phyloP scores from a whole-genome alignment of 2,113 vertebrate species.

The Myrmophylax atrothorax region DNA sequence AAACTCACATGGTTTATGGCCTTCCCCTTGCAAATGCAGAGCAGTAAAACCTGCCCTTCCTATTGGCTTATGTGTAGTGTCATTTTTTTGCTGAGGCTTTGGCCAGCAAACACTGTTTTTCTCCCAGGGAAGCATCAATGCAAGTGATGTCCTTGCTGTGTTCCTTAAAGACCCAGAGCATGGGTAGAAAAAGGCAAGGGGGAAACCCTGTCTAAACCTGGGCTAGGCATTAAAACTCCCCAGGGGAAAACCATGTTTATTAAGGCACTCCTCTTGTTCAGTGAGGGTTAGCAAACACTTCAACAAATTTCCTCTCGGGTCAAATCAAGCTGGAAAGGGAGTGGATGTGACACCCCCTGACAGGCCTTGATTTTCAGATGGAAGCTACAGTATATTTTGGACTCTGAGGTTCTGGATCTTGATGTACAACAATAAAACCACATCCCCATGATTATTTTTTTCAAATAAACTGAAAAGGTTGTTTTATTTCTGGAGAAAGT shows the following conservation, averaged over 20 bases:
- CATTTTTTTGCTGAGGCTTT: slow-evolving; percentile 36
- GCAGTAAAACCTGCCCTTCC: slow-evolving; percentile 49
- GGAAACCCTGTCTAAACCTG: slow-evolving; percentile 18
- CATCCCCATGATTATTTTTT: not conserved
- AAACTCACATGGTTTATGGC: slow-evolving; percentile 24
- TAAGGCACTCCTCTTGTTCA: slow-evolving; percentile 12
- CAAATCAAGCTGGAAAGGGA: slow-evolving; percentile 9
- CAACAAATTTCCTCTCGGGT: not conserved
- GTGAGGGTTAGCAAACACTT: slow-evolving; percentile 61
- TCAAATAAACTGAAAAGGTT: not conserved
- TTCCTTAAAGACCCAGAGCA: slow-evolving; percentile 45
- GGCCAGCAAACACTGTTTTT: slow-evolving; percentile 1
- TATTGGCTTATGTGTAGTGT: not conserved
- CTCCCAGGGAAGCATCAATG: slow-evolving; percentile 11
- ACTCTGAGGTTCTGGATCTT: not conserved
- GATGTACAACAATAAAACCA: not conserved
- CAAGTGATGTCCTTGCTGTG: slow-evolving; percentile 2
- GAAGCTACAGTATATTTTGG: slow-evolving; percentile 1
- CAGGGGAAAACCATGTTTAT: slow-evolving; percentile 14
- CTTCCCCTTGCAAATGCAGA: slow-evolving; percentile 28
- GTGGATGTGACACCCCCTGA: slow-evolving; percentile 24
- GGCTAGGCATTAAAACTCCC: slow-evolving; percentile 11
- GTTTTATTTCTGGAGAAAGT: not conserved
- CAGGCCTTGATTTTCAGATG: slow-evolving; percentile 34
- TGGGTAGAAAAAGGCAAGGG: slow-evolving; percentile 52